Evolutionary conservation across 1,140 invertebrate species (phyloP).

Genomic region (Meloidogyne chitwoodi): DNA sequence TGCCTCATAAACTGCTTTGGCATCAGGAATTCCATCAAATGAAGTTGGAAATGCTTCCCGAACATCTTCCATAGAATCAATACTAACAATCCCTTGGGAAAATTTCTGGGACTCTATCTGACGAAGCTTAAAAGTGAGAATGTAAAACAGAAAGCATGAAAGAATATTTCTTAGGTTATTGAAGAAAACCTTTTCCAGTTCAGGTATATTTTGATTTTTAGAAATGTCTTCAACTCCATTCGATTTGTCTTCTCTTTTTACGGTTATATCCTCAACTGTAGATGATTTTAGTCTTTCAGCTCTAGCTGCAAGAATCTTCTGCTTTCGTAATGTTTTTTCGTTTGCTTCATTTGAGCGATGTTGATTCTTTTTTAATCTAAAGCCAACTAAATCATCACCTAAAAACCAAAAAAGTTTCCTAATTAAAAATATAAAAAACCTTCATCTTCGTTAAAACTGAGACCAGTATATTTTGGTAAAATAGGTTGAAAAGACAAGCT

Average conservation of each 20-base stretch:
- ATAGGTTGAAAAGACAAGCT: neutral
- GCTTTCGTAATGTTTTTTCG: constrained; percentile 1
- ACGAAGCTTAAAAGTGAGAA: neutral
- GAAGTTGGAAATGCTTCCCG: constrained; percentile 29
- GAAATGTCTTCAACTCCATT: neutral
- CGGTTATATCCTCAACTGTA: neutral
- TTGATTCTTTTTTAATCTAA: constrained; percentile 9
- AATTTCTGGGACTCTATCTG: neutral
- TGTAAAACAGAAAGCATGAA: neutral
- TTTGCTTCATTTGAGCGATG: neutral
- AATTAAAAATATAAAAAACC: constrained; percentile 12
- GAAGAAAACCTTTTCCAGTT: neutral
- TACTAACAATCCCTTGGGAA: neutral
- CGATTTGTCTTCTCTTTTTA: neutral
- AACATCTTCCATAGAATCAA: constrained; percentile 2
- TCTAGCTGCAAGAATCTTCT: neutral
- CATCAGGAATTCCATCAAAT: constrained; percentile 39
- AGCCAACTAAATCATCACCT: constrained; percentile 12
- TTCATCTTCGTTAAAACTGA: constrained; percentile 24
- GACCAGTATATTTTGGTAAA: neutral
- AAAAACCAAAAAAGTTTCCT: neutral
- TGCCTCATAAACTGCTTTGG: constrained; percentile 47
- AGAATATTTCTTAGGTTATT: neutral
- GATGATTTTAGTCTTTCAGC: neutral
- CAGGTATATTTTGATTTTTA: neutral